Conservation (phyloP, 2,113 vertebrate species). For the Vireo altiloquus region DNA sequence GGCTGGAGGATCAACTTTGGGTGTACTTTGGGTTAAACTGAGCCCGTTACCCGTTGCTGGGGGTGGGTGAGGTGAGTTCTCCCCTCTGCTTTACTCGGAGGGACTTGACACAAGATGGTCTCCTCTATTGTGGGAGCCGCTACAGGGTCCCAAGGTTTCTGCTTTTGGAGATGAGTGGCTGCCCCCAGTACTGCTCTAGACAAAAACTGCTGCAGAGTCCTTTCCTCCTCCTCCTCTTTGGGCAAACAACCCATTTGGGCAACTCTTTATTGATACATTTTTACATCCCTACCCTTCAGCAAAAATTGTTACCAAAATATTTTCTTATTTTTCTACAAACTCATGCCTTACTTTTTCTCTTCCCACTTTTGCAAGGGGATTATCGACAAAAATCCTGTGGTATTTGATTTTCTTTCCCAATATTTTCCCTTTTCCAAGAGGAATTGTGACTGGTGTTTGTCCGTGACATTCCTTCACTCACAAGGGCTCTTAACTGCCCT, state of each 20-base stretch:
- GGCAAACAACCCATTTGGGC: background rate
- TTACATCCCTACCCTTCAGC: background rate
- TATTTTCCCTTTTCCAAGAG: background rate
- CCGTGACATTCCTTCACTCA: accelerated
- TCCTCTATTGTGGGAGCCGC: accelerated
- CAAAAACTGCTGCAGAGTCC: background rate
- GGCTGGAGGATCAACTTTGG: background rate
- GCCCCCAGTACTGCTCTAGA: background rate
- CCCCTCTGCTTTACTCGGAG: accelerated
- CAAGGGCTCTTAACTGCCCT: background rate
- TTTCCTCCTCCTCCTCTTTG: background rate
- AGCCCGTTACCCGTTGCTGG: background rate
- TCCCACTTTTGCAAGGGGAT: background rate
- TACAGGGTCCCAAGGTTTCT: background rate
- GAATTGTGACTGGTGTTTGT: background rate
- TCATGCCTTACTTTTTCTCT: background rate
- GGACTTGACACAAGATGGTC: no score
- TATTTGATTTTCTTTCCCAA: background rate
- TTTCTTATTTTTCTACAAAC: background rate
- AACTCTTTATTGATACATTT: background rate
- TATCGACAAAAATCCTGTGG: background rate
- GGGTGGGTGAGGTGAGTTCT: background rate
- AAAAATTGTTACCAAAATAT: background rate
- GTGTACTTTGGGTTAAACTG: background rate
- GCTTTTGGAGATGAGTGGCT: background rate